A percentile compares a stretch with the other conserved stretches of the same genome.
Evolutionary conservation across 2,797 vertebrate genomes (phyloP).

Genomic region (Hippoglossus hippoglossus): DNA sequence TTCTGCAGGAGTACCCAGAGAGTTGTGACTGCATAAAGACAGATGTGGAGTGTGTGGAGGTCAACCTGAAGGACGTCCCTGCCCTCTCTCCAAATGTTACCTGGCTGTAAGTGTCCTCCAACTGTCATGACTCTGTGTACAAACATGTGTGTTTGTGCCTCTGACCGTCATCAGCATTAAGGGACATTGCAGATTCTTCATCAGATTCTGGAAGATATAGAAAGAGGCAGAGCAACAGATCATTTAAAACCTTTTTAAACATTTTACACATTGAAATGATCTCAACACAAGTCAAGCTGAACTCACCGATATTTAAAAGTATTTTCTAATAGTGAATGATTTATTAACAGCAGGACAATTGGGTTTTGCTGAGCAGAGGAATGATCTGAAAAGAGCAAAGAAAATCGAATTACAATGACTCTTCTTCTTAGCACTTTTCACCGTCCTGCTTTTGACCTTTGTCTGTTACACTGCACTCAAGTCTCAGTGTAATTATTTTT

Average conservation of each 20-base stretch:
- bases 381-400: too few relatives aligned
- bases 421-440: too few relatives aligned
- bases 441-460: too few relatives aligned
- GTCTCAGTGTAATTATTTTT: too few relatives aligned
- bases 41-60: constrained; percentile 80
- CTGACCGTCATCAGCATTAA: not conserved
- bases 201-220: too few relatives aligned
- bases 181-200: too few relatives aligned
- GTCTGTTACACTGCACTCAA: too few relatives aligned
- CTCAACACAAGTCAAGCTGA: not conserved
- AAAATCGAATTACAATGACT: too few relatives aligned
- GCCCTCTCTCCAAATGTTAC: constrained; percentile 81
- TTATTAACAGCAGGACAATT: too few relatives aligned
- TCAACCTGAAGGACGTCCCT: constrained; percentile 78
- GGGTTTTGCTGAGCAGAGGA: too few relatives aligned
- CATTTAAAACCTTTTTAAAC: not conserved
- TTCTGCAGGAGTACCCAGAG: constrained; percentile 80
- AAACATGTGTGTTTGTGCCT: not conserved
- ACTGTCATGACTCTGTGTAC: not conserved
- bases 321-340: not conserved
- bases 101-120: constrained; percentile 77
- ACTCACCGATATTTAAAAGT: not conserved
- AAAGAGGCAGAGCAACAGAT: not conserved
- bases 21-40: constrained; percentile 81
- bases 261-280: not conserved